These are phyloP conservation scores for Aleiodes testaceus DNA, from an alignment of 2,888 invertebrate genomes.

Conservation along the genomic window DNA sequence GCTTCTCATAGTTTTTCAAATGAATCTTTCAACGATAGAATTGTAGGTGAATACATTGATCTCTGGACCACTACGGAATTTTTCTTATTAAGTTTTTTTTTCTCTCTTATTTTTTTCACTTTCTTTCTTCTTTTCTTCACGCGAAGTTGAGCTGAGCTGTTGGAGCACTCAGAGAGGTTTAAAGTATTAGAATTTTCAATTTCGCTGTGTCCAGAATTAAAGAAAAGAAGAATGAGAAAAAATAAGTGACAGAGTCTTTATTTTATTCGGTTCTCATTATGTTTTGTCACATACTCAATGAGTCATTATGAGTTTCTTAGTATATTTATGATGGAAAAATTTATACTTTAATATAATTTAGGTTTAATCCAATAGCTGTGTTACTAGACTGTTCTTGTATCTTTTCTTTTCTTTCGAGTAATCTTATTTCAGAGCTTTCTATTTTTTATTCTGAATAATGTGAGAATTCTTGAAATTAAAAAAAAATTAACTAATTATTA, in stretches of 20 bases:
- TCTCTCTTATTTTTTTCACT: background rate
- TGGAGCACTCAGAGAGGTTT: conserved; percentile 3
- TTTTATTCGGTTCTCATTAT: conserved; percentile 14
- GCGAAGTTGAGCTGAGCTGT: conserved; percentile 7
- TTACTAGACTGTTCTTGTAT: conserved; percentile 63
- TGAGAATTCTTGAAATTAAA: conserved; percentile 9
- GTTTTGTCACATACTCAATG: conserved; percentile 27
- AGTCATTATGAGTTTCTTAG: conserved; percentile 36
- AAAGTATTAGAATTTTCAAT: conserved; percentile 27
- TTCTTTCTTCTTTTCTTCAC: too few relatives aligned
- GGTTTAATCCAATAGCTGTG: conserved; percentile 59
- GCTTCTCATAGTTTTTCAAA: conserved; percentile 11
- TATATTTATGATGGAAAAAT: conserved; percentile 23
- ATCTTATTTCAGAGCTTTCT: conserved; percentile 40
- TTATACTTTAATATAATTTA: conserved; percentile 38
- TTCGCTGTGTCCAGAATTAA: conserved; percentile 12
- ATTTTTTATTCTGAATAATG: conserved; percentile 28
- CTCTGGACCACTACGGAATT: conserved; percentile 56
- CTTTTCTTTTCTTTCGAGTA: conserved; percentile 47
- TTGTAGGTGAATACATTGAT: conserved; percentile 55
- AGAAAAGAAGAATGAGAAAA: background rate
- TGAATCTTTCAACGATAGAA: conserved; percentile 29
- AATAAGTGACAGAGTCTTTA: conserved; percentile 18
- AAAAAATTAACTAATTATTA: conserved; percentile 17
- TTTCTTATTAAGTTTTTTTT: conserved; percentile 8